phyloP scores from a whole-genome alignment of 1,140 invertebrate species.

The Caerostris darwini region DNA sequence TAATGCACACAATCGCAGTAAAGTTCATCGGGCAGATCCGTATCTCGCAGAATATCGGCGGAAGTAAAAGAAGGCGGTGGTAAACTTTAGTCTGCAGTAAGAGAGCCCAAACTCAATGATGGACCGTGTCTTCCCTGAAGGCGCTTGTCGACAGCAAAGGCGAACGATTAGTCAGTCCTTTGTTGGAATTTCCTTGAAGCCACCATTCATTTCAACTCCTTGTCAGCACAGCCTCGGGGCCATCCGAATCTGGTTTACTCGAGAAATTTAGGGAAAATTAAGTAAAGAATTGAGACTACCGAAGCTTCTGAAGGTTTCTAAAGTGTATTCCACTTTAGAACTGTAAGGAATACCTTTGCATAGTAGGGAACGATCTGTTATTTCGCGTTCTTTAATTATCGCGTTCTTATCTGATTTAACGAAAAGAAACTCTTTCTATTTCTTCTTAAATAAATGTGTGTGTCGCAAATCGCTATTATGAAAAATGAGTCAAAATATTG shows the following conservation, averaged over 20 bases:
- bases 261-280: conserved; percentile 3
- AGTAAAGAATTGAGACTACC: neutral
- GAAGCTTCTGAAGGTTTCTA: neutral
- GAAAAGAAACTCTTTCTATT: too few relatives aligned
- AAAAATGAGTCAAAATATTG: too few relatives aligned
- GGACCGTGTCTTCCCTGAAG: neutral
- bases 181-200: conserved; percentile 1
- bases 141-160: neutral
- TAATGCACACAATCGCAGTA: too few relatives aligned
- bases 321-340: too few relatives aligned
- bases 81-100: neutral
- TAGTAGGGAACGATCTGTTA: too few relatives aligned
- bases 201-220: neutral
- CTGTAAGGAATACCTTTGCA: too few relatives aligned
- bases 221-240: neutral
- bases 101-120: neutral
- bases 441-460: too few relatives aligned
- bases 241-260: neutral
- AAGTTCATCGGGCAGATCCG: too few relatives aligned
- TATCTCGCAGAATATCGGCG: too few relatives aligned
- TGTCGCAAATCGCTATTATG: too few relatives aligned
- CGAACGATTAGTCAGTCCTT: neutral
- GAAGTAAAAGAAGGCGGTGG: neutral
- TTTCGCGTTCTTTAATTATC: too few relatives aligned
- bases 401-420: too few relatives aligned